Percentiles rank a stretch among this genome's conserved stretches.
Conservation (phyloP, 1,140 invertebrate genomes). For the Brachionus plicatilis region DNA sequence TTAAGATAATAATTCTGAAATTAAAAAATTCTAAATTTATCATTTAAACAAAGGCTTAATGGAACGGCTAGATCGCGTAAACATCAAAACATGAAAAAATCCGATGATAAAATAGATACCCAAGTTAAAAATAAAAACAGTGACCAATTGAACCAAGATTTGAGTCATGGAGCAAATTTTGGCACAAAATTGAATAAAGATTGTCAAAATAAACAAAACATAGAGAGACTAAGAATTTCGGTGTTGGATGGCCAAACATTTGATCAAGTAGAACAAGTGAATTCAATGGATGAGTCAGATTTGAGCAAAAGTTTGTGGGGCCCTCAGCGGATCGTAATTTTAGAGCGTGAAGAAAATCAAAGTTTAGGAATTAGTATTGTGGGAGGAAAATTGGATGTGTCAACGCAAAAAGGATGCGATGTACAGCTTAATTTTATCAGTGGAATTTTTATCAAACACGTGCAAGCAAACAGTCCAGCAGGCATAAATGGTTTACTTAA, state of each 20-base stretch:
- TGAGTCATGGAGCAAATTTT: neutral
- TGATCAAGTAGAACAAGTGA: neutral
- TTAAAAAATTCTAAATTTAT: too few species aligned
- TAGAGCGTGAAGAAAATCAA: slow-evolving; percentile 65
- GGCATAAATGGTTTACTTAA: slow-evolving; percentile 78
- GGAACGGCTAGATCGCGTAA: too few species aligned
- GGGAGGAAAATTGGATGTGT: slow-evolving; percentile 67
- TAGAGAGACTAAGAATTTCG: neutral
- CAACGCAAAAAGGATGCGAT: neutral
- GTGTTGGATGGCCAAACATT: too few species aligned
- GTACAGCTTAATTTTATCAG: slow-evolving; percentile 58
- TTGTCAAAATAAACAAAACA: neutral
- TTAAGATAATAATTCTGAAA: too few species aligned
- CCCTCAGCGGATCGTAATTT: slow-evolving; percentile 66
- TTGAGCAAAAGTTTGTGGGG: slow-evolving; percentile 66
- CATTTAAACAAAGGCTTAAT: too few species aligned
- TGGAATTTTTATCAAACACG: slow-evolving; percentile 96
- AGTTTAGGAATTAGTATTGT: slow-evolving; percentile 92
- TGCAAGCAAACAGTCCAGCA: slow-evolving; percentile 87
- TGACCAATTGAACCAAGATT: too few species aligned
- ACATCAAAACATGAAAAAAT: too few species aligned
- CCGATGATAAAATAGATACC: too few species aligned
- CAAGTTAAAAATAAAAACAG: too few species aligned
- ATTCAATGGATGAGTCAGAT: neutral
- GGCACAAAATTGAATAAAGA: neutral